Evolutionary conservation across 1,140 invertebrate species (phyloP), one percentile per base, ranked within the genome.

Genomic region (Plectus sambesii): DNA sequence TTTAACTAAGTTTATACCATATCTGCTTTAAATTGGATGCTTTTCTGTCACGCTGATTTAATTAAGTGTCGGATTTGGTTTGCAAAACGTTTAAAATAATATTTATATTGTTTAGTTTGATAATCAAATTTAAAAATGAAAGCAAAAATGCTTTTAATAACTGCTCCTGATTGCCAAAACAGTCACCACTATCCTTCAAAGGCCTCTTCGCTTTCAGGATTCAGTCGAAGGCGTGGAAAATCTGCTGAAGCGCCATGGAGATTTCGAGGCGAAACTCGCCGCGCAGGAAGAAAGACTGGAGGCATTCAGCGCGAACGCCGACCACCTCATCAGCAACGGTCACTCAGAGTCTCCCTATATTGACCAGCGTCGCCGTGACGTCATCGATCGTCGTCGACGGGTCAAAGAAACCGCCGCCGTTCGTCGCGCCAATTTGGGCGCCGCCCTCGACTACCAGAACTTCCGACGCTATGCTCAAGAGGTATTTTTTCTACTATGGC

Each of bases 181-280:
- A n/a, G n/a, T n/a, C n/a, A n/a, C n/a, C n/a, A n/a, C n/a, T n/a
- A n/a, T 25, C 17, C 5, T 3, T 8, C 30, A 2, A n/a, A 6
- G 9, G 1, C 20, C 15, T 23, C 37, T 60, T 51, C 48, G 41
- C 43, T 64, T 70, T 36, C 56, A 85, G 82, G 79, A 82, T 56
- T 87, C 87, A 0, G 75, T 94, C 38, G 90, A 96, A 71, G 87
- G 90, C 61, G 89, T 93, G 5, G 87, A 94, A 67, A 84, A 85
- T 2, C 75, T 96, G 29, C 70, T 92, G 12, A 96, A 96, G 71
- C 78, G 87, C 38, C 92, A 97, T 63, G 80, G 85, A 63, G 89
- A 94, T 69, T 87, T 97, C 71, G 84, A 90, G 62, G 88, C 86
- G 61, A 89, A 86, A 19, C 75, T 98, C 2, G 77, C 80, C 47